Percentiles rank a stretch among this genome's conserved stretches.
Conservation (phyloP, 2,888 invertebrate genomes). For the Zygothrica quintamaculata region DNA sequence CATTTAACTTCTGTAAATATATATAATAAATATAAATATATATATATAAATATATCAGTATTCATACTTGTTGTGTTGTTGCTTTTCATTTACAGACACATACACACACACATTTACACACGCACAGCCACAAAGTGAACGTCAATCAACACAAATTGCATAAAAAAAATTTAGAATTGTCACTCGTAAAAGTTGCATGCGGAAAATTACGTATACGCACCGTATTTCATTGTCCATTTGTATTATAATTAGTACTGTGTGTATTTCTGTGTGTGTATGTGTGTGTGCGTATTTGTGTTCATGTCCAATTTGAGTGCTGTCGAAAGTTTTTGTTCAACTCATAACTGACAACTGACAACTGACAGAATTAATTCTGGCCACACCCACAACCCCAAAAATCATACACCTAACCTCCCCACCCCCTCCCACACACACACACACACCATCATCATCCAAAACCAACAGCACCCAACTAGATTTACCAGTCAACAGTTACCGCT, state of each 20-base stretch:
- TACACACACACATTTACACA: no score
- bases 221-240: slow-evolving; percentile 60
- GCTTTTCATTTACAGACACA: no score
- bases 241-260: slow-evolving; percentile 42
- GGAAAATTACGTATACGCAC: slow-evolving; percentile 68
- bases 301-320: slow-evolving; percentile 33
- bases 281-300: slow-evolving; percentile 16
- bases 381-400: slow-evolving; percentile 7
- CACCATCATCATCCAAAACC: background rate
- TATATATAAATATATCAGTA: no score
- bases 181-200: slow-evolving; percentile 71
- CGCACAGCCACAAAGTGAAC: slow-evolving; percentile 15
- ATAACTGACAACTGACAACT: slow-evolving; percentile 67
- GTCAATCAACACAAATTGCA: slow-evolving; percentile 43
- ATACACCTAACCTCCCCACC: background rate
- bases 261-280: no score
- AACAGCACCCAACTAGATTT: background rate
- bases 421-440: background rate
- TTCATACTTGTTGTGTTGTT: no score
- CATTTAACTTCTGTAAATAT: no score
- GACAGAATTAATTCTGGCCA: slow-evolving; percentile 67
- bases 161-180: slow-evolving; percentile 59
- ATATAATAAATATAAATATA: no score
- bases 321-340: slow-evolving; percentile 45
- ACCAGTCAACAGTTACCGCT: no score